phyloP scores from a whole-genome alignment of 2,113 vertebrate genomes.

The Tachycineta bicolor region DNA sequence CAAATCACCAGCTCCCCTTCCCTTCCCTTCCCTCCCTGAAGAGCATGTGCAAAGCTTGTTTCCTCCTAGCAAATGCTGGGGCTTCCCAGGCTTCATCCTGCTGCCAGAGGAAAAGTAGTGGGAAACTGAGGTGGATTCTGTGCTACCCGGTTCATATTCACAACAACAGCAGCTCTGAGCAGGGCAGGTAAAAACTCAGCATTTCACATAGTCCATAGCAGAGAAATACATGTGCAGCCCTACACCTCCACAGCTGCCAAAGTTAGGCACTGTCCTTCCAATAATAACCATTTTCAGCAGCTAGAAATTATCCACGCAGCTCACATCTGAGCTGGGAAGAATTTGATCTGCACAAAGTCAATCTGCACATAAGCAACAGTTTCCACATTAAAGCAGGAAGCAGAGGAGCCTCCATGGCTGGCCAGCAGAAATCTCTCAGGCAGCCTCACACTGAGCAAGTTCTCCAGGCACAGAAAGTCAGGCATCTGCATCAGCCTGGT shows the following conservation, averaged over 20 bases:
- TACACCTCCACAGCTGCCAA: not conserved
- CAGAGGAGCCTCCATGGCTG: not conserved
- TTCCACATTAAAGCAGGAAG: not conserved
- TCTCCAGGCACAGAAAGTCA: not conserved
- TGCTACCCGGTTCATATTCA: not conserved
- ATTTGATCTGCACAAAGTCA: not conserved
- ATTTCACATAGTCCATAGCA: not conserved
- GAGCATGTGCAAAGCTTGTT: not conserved
- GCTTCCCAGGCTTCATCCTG: not conserved
- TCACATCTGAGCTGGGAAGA: not conserved
- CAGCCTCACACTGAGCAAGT: not conserved
- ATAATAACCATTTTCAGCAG: not conserved
- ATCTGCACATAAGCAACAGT: not conserved
- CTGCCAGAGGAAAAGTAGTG: not conserved
- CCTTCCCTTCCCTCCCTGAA: not conserved
- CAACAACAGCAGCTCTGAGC: not conserved
- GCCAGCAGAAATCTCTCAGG: not conserved
- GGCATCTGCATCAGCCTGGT: not conserved
- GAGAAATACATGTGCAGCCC: not conserved
- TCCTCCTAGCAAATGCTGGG: not conserved
- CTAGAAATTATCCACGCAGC: not conserved
- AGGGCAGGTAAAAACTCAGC: not conserved
- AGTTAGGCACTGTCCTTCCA: not conserved
- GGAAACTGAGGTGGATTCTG: not conserved
- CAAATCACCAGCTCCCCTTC: not conserved